A percentile compares a stretch with the other conserved stretches of the same genome.
Evolutionary conservation across 2,888 invertebrate genomes (phyloP).

Genomic region (Phengaris alcon): DNA sequence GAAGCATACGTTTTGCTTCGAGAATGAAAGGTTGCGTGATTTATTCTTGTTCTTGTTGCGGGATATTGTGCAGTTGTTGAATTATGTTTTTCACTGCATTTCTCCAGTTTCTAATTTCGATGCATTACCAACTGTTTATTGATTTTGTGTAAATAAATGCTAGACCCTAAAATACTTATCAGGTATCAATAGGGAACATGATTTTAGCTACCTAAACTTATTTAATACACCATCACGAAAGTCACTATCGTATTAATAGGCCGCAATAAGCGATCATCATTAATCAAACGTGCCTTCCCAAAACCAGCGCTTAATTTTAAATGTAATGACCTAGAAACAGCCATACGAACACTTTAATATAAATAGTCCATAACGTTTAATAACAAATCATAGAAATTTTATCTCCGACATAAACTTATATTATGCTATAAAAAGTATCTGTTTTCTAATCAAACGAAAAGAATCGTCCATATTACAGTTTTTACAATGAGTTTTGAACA

Average conservation of each 20-base stretch:
- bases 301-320: neutral
- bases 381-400: constrained; percentile 47
- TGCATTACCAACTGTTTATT: neutral
- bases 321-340: neutral
- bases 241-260: neutral
- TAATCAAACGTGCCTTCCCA: neutral
- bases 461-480: neutral
- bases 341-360: neutral
- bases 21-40: constrained; percentile 15
- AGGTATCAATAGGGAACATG: neutral
- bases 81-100: constrained; percentile 13
- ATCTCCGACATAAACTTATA: constrained; percentile 65
- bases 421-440: constrained; percentile 55
- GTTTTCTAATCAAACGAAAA: constrained; percentile 5
- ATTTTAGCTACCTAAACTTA: neutral
- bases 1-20: constrained; percentile 16
- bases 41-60: neutral
- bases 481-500: neutral
- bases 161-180: too few relatives aligned
- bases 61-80: constrained; percentile 13
- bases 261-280: neutral
- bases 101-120: neutral
- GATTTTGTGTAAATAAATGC: neutral
- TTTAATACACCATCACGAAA: neutral
- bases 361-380: constrained; percentile 30